Conservation (phyloP, 2,888 invertebrate genomes). For the Drosophila merina region DNA sequence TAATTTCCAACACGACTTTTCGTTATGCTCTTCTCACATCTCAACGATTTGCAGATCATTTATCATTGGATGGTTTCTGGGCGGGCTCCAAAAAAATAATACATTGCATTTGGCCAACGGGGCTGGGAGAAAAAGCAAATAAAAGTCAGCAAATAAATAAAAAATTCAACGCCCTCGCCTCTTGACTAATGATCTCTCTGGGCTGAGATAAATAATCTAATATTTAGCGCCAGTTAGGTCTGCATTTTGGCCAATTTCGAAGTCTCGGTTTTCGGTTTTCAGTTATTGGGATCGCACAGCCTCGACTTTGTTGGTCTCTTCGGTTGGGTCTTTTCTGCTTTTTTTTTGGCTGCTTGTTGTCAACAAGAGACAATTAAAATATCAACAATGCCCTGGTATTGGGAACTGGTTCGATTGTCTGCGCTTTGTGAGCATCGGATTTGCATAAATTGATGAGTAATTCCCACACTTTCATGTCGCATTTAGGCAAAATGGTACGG, state of each 20-base stretch:
- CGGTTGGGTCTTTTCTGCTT: conserved; percentile 3
- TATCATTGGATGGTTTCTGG: conserved; percentile 20
- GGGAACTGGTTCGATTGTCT: conserved; percentile 24
- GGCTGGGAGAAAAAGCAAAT: neutral
- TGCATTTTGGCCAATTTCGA: conserved; percentile 31
- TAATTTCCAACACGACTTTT: conserved; percentile 23
- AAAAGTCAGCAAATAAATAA: conserved; percentile 1
- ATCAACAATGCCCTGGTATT: conserved; percentile 51
- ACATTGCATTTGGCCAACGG: neutral
- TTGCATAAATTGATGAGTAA: conserved; percentile 70
- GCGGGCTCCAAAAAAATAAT: neutral
- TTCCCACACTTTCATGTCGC: conserved; percentile 76
- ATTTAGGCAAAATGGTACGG: conserved; percentile 67
- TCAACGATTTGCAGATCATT: conserved; percentile 27
- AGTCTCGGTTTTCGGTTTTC: conserved; percentile 10
- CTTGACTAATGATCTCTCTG: conserved; percentile 56
- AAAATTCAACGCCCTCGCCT: conserved; percentile 61
- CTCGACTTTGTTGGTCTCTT: conserved; percentile 52
- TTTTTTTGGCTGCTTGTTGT: conserved; percentile 49
- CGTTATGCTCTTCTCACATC: conserved; percentile 41
- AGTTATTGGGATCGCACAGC: conserved; percentile 48
- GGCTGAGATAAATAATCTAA: conserved; percentile 12
- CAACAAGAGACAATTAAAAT: conserved; percentile 75
- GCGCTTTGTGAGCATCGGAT: conserved; percentile 47
- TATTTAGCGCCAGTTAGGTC: conserved; percentile 3